Evolutionary conservation across 2,888 invertebrate species (phyloP), one percentile per base, ranked within the genome.

Genomic region (Charanyca ferruginea): DNA sequence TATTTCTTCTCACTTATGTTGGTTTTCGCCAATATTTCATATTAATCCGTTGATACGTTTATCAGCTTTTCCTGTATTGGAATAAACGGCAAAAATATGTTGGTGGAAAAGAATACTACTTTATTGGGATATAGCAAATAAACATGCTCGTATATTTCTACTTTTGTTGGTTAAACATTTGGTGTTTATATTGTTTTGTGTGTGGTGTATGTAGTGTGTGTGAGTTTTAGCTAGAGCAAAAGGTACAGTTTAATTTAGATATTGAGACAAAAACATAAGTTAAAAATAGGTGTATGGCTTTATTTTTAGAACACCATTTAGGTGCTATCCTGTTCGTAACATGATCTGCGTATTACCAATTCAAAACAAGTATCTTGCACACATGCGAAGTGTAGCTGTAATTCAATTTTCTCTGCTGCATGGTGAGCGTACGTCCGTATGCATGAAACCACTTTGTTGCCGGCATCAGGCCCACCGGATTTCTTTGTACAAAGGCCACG

Each of bases 401-500:
- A 83, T 81, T 73, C 52, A 72, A 77, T 83, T 73, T 81, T 62
- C 71, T 72, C 70, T 72, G 75, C 77, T 73, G 74, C 65, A 66
- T 57, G 41, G 69, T 63, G 47, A 57, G 59, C 62, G 52, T 79
- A 78, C 74, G 73, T 79, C 74, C 58, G 69, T 66, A 75, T 65
- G 73, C 81, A 78, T 80, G 79, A 76, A 86, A 86, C 83, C 87
- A 89, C 93, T 93, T 93, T 92, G 92, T 87, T 87, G 90, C 86
- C 86, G 79, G 83, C 73, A 79, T 73, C 90, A 88, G 87, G 85
- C 85, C 83, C 82, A 83, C 77, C 80, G 85, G 80, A 82, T 89
- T 92, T 92, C 93, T 91, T 92, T 92, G 87, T 84, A 88, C 91
- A 92, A 91, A 92, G 88, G n/a, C 83, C 72, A 85, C 81, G 89